phyloP scores from a whole-genome alignment of 2,797 vertebrate species.

The Anabas testudineus region DNA sequence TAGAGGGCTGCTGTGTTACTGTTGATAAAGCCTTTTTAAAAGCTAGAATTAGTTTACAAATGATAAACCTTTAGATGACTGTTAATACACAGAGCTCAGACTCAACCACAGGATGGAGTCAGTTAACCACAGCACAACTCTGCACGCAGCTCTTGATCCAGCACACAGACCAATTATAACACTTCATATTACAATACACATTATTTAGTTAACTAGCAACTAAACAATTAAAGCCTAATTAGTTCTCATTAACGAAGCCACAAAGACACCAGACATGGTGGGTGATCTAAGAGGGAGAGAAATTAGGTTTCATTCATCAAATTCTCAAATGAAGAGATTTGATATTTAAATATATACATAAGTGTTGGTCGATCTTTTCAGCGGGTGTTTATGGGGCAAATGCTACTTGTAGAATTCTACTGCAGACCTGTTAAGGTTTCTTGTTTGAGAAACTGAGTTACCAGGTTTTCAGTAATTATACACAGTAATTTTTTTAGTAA shows the following conservation, averaged over 20 bases:
- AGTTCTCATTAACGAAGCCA: constrained; percentile 38
- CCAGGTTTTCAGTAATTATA: too few relatives aligned
- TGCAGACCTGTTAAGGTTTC: too few relatives aligned
- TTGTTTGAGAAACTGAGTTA: too few relatives aligned
- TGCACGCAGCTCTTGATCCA: constrained; percentile 33
- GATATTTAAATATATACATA: too few relatives aligned
- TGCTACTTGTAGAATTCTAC: too few relatives aligned
- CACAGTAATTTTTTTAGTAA: too few relatives aligned
- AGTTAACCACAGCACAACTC: constrained; percentile 37
- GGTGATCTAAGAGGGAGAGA: constrained; percentile 6
- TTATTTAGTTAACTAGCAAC: constrained; percentile 49
- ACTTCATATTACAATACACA: constrained; percentile 55
- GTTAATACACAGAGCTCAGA: constrained; percentile 23
- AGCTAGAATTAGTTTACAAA: constrained; percentile 68
- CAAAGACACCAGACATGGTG: neutral
- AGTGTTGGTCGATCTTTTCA: too few relatives aligned
- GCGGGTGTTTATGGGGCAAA: neutral
- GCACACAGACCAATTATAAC: constrained; percentile 59
- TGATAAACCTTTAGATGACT: constrained; percentile 60
- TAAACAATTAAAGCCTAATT: constrained; percentile 67
- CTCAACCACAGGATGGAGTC: constrained; percentile 15
- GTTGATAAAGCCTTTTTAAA: constrained; percentile 70
- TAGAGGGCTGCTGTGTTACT: constrained; percentile 46
- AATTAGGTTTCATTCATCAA: constrained; percentile 13
- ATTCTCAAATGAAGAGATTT: neutral